phyloP scores from a whole-genome alignment of 2,113 vertebrate species.

The Larimichthys crocea region DNA sequence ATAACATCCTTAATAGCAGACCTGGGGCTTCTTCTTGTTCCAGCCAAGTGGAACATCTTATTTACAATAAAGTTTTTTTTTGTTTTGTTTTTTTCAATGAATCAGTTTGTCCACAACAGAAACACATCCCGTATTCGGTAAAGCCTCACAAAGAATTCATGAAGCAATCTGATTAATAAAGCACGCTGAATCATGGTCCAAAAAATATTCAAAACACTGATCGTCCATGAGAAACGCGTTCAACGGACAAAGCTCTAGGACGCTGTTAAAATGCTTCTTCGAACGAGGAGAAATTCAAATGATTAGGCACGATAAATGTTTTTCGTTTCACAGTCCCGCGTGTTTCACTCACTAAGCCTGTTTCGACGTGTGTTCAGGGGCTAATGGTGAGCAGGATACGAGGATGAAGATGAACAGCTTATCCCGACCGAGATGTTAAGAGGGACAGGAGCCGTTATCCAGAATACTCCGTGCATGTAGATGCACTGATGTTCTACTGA shows the following conservation, averaged over 20 bases:
- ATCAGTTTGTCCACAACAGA: slow-evolving; percentile 59
- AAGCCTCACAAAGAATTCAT: slow-evolving; percentile 48
- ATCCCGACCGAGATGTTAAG: slow-evolving; percentile 53
- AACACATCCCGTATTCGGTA: slow-evolving; percentile 42
- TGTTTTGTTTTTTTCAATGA: slow-evolving; percentile 6
- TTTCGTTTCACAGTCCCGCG: slow-evolving; percentile 57
- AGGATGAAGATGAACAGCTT: slow-evolving; percentile 66
- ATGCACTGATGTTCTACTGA: slow-evolving; percentile 64
- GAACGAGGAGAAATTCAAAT: slow-evolving; percentile 57
- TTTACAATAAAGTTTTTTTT: slow-evolving; percentile 68
- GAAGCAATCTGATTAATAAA: slow-evolving; percentile 56
- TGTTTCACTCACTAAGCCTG: slow-evolving; percentile 52
- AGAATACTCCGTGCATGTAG: slow-evolving; percentile 51
- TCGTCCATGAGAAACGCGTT: slow-evolving; percentile 63
- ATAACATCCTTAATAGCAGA: slow-evolving; percentile 55
- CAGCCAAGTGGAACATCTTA: slow-evolving; percentile 62
- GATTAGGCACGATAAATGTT: slow-evolving; percentile 75
- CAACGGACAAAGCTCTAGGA: slow-evolving; percentile 57
- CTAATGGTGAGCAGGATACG: slow-evolving; percentile 50
- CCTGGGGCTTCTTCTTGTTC: slow-evolving; percentile 41
- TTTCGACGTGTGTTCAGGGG: slow-evolving; percentile 49
- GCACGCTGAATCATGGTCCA: slow-evolving; percentile 51
- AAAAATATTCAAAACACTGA: slow-evolving; percentile 49
- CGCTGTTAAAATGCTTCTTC: slow-evolving; percentile 63
- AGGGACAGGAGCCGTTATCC: slow-evolving; percentile 61